phyloP scores from a whole-genome alignment of 2,888 invertebrate species.

The Crossocerus cetratus region DNA sequence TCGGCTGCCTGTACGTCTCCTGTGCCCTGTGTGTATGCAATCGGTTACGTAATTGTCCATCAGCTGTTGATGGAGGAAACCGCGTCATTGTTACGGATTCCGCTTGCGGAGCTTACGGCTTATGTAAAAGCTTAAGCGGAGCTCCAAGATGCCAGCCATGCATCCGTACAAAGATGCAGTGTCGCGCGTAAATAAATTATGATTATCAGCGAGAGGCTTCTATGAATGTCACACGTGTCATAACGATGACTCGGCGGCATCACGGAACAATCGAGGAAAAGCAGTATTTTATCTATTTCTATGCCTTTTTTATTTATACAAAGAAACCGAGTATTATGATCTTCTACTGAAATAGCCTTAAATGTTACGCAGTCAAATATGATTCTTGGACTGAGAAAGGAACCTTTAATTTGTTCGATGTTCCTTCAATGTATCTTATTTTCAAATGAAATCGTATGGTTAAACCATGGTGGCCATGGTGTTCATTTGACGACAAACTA shows the following conservation, averaged over 20 bases:
- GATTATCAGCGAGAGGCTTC: background rate
- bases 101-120: conserved; percentile 53
- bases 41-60: conserved; percentile 47
- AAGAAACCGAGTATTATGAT: too few species aligned
- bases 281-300: background rate
- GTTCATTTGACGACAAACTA: too few species aligned
- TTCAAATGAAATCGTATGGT: too few species aligned
- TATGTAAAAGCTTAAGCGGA: conserved; percentile 54
- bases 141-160: conserved; percentile 21
- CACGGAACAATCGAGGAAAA: background rate
- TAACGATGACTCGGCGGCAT: background rate
- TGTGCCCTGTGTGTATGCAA: background rate
- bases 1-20: background rate
- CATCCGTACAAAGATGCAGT: conserved; percentile 48
- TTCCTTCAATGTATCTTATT: too few species aligned
- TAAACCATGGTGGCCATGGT: too few species aligned
- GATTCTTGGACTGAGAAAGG: too few species aligned
- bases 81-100: conserved; percentile 58
- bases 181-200: conserved; percentile 1
- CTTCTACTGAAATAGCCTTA: too few species aligned
- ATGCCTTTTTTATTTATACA: too few species aligned
- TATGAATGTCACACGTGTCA: background rate
- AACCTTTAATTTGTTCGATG: too few species aligned
- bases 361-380: too few species aligned
- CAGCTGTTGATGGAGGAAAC: conserved; percentile 31